Conservation (phyloP, 2,113 vertebrate genomes). For the Empidonax alnorum region DNA sequence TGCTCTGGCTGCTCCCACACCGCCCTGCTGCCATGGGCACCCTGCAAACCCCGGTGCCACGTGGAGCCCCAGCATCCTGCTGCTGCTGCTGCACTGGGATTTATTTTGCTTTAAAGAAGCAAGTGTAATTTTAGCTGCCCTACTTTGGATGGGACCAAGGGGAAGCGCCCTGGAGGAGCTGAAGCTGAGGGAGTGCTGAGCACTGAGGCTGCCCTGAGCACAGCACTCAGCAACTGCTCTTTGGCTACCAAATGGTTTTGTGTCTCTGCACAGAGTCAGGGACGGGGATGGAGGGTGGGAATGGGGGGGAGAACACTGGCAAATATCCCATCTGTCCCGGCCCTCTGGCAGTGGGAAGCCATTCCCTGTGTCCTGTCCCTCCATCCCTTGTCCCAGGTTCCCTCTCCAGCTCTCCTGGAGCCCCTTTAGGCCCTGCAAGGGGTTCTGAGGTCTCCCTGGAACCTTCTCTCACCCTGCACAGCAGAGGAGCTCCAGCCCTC, state of each 20-base stretch:
- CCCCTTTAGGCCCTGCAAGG: too few species aligned
- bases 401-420: neutral
- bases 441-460: too few species aligned
- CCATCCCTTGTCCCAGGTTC: neutral
- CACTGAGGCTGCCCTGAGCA: neutral
- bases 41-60: neutral
- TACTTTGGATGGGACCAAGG: neutral
- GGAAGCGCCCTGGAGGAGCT: neutral
- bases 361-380: neutral
- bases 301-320: neutral
- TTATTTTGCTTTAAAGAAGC: neutral
- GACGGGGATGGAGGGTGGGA: neutral
- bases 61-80: neutral
- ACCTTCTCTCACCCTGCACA: too few species aligned
- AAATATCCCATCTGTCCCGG: neutral
- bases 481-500: too few species aligned
- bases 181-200: neutral
- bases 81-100: neutral
- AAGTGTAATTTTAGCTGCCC: constrained; percentile 54
- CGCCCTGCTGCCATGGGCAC: neutral
- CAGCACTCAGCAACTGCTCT: neutral
- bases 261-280: neutral
- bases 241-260: neutral
- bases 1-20: neutral
- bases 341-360: neutral